These are phyloP conservation scores for Pangasius macronema DNA, from an alignment of 2,797 vertebrate genomes.

Conservation along the genomic window DNA sequence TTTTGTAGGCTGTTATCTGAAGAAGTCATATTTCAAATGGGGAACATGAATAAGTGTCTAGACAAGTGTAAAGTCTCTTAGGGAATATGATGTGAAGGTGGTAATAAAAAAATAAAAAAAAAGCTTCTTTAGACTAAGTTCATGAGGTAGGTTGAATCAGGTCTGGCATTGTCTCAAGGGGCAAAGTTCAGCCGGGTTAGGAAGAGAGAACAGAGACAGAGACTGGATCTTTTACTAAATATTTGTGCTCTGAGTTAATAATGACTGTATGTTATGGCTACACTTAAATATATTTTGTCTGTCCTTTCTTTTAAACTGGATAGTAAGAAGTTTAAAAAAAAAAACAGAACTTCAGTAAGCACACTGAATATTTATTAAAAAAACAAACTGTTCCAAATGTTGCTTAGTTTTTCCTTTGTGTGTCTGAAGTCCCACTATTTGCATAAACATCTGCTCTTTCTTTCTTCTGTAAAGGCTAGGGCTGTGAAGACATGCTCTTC, in stretches of 20 bases:
- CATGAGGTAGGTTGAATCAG: neutral
- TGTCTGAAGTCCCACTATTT: conserved; percentile 17
- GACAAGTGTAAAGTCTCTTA: conserved; percentile 37
- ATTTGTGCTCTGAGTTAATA: neutral
- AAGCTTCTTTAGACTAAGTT: neutral
- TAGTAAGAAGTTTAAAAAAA: conserved; percentile 1
- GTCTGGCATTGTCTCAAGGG: neutral
- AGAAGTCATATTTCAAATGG: conserved; percentile 52
- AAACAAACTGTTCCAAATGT: neutral
- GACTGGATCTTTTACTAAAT: neutral
- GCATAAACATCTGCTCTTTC: neutral
- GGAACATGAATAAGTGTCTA: conserved; percentile 52
- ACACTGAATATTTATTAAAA: neutral
- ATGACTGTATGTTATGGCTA: conserved; percentile 43
- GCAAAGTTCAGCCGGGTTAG: conserved; percentile 13
- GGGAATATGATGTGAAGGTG: conserved; percentile 29
- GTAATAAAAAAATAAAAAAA: neutral
- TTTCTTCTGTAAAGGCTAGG: conserved; percentile 5
- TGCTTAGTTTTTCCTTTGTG: neutral
- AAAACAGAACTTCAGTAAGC: conserved; percentile 3
- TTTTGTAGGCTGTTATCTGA: conserved; percentile 53
- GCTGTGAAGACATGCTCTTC: neutral
- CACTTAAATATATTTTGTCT: conserved; percentile 41
- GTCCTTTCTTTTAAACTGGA: conserved; percentile 4
- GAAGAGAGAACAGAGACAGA: neutral